These are phyloP conservation scores for Cephus pygmeus DNA, from an alignment of 2,888 invertebrate genomes.

Conservation along the genomic window DNA sequence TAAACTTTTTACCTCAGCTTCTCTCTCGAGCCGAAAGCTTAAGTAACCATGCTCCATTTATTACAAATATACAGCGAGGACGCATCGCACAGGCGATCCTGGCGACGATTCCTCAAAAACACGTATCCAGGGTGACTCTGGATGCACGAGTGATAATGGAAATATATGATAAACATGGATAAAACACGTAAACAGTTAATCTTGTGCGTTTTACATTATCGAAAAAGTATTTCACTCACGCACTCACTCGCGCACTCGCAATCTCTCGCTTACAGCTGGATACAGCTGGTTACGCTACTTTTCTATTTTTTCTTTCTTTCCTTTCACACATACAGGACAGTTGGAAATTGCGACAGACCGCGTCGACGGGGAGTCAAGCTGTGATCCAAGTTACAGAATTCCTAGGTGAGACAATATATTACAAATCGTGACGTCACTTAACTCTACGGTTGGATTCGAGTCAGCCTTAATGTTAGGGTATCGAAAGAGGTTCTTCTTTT, in stretches of 20 bases:
- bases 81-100: not conserved
- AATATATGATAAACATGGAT: constrained; percentile 53
- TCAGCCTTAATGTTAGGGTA: constrained; percentile 3
- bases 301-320: not conserved
- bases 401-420: too few relatives aligned
- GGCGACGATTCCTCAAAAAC: not conserved
- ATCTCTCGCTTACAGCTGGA: not conserved
- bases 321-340: not conserved
- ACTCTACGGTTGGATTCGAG: too few relatives aligned
- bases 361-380: too few relatives aligned
- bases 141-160: too few relatives aligned
- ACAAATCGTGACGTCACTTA: too few relatives aligned
- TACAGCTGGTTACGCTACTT: not conserved
- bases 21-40: not conserved
- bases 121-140: not conserved
- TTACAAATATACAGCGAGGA: constrained; percentile 2
- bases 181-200: constrained; percentile 52
- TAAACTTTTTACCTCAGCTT: too few relatives aligned
- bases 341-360: not conserved
- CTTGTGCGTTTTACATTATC: constrained; percentile 56
- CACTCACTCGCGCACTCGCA: not conserved
- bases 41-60: constrained; percentile 5
- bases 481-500: constrained; percentile 47
- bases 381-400: too few relatives aligned
- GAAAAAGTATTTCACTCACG: constrained; percentile 28